These are phyloP conservation scores for Mustelus asterias DNA, from an alignment of 2,113 vertebrate genomes.

Conservation along the genomic window DNA sequence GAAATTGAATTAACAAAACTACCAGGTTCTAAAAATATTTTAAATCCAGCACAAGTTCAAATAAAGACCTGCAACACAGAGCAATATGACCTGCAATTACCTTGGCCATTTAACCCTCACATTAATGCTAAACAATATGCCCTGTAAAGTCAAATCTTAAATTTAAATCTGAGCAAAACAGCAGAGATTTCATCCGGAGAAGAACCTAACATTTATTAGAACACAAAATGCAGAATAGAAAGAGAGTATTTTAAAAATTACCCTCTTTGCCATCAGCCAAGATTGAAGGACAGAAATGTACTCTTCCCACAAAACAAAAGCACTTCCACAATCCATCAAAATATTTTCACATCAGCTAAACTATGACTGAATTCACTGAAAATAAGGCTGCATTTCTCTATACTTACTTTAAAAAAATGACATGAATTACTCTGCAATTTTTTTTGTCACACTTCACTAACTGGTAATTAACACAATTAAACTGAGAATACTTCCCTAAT, in stretches of 20 bases:
- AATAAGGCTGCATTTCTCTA: background rate
- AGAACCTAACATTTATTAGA: background rate
- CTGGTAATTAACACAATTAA: background rate
- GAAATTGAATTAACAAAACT: background rate
- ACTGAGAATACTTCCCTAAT: background rate
- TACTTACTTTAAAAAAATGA: background rate
- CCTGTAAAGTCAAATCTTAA: background rate
- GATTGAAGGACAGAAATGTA: background rate
- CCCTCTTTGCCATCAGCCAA: background rate
- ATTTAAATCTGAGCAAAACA: background rate
- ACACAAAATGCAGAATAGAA: background rate
- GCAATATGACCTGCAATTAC: background rate
- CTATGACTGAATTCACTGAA: background rate
- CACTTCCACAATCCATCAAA: background rate
- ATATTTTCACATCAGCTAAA: background rate
- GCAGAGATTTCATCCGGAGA: background rate
- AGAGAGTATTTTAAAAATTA: background rate
- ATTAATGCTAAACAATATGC: background rate
- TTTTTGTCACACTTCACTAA: background rate
- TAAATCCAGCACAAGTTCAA: background rate
- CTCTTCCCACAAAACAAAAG: background rate
- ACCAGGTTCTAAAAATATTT: conserved; percentile 1
- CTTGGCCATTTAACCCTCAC: background rate
- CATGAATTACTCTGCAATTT: background rate
- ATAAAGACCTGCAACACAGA: background rate